Evolutionary conservation across 2,888 invertebrate genomes (phyloP).

Genomic region (Cylloceria caligata): DNA sequence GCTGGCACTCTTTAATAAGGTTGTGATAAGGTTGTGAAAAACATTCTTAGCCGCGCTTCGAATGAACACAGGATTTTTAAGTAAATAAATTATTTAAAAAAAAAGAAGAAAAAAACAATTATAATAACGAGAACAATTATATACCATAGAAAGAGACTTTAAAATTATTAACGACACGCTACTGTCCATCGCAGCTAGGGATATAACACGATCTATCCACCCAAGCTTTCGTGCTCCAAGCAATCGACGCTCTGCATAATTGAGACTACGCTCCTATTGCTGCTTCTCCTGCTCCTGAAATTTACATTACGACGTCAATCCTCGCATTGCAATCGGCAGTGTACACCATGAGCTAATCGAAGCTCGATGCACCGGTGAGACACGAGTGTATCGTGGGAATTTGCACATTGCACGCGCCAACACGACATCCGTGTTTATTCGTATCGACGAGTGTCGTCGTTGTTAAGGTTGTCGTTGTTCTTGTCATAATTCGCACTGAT

Average conservation of each 20-base stretch:
- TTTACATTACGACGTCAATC: not conserved
- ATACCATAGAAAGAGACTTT: constrained; percentile 29
- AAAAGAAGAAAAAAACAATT: not conserved
- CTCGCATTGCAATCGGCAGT: constrained; percentile 1
- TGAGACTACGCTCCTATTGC: not conserved
- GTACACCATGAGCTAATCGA: constrained; percentile 12
- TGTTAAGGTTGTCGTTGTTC: constrained; percentile 3
- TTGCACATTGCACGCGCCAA: constrained; percentile 3
- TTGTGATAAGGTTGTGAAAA: constrained; percentile 85
- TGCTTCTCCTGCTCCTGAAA: not conserved
- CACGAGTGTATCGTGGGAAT: constrained; percentile 25
- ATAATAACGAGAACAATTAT: constrained; percentile 51
- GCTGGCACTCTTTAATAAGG: constrained; percentile 83
- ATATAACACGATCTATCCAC: constrained; percentile 18
- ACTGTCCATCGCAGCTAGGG: constrained; percentile 25
- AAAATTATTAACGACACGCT: constrained; percentile 35
- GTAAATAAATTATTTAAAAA: constrained; percentile 42
- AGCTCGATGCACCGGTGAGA: not conserved
- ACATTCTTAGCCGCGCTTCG: constrained; percentile 82
- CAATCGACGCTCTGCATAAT: not conserved
- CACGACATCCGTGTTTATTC: constrained; percentile 2
- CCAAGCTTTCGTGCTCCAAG: not conserved
- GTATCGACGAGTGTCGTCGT: constrained; percentile 2
- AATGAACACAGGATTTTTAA: constrained; percentile 79
- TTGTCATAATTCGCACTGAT: not conserved